A percentile compares a stretch with the other conserved stretches of the same genome.
Conservation (phyloP, 2,113 vertebrate genomes). For the Crotalus horridus region DNA sequence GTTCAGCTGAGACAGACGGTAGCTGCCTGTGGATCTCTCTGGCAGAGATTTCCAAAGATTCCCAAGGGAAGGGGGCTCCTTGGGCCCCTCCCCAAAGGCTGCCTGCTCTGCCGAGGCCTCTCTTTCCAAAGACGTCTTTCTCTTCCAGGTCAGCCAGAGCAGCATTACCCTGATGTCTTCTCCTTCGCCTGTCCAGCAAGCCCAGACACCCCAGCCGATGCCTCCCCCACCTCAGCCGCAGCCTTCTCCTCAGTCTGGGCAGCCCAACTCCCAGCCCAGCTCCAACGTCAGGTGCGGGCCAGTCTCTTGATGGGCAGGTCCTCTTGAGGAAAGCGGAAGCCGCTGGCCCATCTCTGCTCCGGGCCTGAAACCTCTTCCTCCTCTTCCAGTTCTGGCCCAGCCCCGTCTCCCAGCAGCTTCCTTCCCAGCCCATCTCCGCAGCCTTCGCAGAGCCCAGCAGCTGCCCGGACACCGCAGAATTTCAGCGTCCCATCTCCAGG, state of each 20-base stretch:
- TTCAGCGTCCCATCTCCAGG: slow-evolving; percentile 94
- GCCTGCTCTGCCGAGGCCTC: slow-evolving; percentile 28
- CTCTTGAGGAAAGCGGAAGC: not conserved
- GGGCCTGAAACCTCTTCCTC: not conserved
- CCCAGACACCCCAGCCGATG: slow-evolving; percentile 87
- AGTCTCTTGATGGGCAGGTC: not conserved
- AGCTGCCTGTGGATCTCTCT: not conserved
- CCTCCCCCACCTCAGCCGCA: slow-evolving; percentile 86
- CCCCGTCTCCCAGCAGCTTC: slow-evolving; percentile 92
- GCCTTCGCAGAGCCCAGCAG: slow-evolving; percentile 90
- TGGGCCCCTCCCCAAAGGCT: not conserved
- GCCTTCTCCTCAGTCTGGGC: slow-evolving; percentile 88
- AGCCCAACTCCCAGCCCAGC: slow-evolving; percentile 87
- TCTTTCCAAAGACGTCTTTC: not conserved
- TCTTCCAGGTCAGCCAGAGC: slow-evolving; percentile 79
- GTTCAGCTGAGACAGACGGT: not conserved
- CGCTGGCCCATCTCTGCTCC: not conserved
- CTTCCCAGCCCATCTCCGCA: slow-evolving; percentile 97
- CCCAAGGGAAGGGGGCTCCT: slow-evolving; percentile 11
- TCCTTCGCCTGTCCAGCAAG: slow-evolving; percentile 87
- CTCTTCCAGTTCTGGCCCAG: slow-evolving; percentile 85
- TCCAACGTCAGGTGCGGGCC: slow-evolving; percentile 84
- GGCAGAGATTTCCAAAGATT: not conserved
- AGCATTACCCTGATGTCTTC: slow-evolving; percentile 86
- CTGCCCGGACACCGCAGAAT: slow-evolving; percentile 89